These are phyloP conservation scores for Tinea semifulvella DNA, from an alignment of 2,888 invertebrate genomes.

Conservation along the genomic window DNA sequence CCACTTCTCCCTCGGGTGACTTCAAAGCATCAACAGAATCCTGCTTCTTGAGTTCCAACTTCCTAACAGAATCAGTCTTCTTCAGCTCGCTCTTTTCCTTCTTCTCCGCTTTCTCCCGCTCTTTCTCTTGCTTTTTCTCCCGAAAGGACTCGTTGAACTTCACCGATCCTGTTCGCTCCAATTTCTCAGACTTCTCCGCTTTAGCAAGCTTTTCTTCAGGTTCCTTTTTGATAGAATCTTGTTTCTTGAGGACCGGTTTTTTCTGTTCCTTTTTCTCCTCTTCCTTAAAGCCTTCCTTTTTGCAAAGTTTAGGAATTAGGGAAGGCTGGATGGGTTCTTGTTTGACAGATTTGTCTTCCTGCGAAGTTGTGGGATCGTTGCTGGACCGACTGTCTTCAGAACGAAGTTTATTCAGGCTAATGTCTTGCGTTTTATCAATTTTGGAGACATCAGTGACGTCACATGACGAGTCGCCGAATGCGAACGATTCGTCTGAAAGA, in stretches of 20 bases:
- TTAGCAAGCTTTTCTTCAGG: slow-evolving; percentile 8
- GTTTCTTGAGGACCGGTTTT: no score
- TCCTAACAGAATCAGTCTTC: slow-evolving; percentile 24
- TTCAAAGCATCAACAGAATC: slow-evolving; percentile 47
- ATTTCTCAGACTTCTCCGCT: slow-evolving; percentile 15
- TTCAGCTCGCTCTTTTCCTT: slow-evolving; percentile 23
- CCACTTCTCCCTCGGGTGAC: slow-evolving; percentile 7
- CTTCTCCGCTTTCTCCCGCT: slow-evolving; percentile 10
- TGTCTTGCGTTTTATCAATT: slow-evolving; percentile 32
- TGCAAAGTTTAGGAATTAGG: slow-evolving; percentile 37
- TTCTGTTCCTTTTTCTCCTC: no score
- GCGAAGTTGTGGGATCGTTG: slow-evolving; percentile 32
- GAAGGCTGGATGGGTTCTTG: slow-evolving; percentile 23
- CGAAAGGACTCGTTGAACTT: slow-evolving; percentile 26
- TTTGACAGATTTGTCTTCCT: slow-evolving; percentile 39
- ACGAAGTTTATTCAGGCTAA: slow-evolving; percentile 26
- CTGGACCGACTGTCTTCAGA: slow-evolving; percentile 40
- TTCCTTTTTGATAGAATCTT: no score
- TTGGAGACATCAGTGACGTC: slow-evolving; percentile 32
- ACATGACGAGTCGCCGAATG: slow-evolving; percentile 33
- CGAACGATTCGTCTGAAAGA: slow-evolving; percentile 50
- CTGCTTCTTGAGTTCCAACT: slow-evolving; percentile 33
- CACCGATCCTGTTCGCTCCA: slow-evolving; percentile 41
- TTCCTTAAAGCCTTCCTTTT: slow-evolving; percentile 51
- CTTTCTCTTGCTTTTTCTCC: no score